These are phyloP conservation scores for Eidolon dupreanum DNA, from an alignment of 2,797 vertebrate species.

Conservation along the genomic window DNA sequence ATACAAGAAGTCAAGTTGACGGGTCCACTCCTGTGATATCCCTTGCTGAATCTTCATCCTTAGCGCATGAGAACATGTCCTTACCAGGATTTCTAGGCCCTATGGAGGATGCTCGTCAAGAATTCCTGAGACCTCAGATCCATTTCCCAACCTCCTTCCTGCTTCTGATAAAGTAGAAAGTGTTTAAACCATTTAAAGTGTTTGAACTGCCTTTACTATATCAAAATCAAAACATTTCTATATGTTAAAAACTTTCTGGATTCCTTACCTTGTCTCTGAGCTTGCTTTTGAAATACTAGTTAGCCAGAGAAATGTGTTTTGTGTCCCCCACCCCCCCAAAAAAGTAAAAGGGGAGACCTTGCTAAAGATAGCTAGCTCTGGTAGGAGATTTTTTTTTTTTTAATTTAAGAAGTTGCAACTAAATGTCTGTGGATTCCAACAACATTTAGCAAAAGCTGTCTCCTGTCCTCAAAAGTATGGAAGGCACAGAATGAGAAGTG, in stretches of 20 bases:
- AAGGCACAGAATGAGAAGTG: neutral
- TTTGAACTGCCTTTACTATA: neutral
- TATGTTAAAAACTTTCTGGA: slow-evolving; percentile 51
- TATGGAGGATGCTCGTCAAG: neutral
- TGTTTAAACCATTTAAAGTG: neutral
- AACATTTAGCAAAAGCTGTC: slow-evolving; percentile 13
- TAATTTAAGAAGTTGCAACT: neutral
- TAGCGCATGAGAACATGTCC: neutral
- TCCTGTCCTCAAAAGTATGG: neutral
- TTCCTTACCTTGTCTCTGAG: slow-evolving; percentile 38
- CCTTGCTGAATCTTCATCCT: neutral
- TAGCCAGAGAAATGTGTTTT: slow-evolving; percentile 48
- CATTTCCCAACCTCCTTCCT: neutral
- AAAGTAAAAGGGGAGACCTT: slow-evolving; percentile 34
- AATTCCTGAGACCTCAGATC: neutral
- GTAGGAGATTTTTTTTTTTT: neutral
- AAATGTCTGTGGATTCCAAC: neutral
- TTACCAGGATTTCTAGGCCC: neutral
- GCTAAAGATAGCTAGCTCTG: slow-evolving; percentile 15
- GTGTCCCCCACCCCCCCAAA: neutral
- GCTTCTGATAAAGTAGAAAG: neutral
- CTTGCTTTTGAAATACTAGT: slow-evolving; percentile 61
- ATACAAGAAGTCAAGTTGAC: neutral
- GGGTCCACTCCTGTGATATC: too few relatives aligned
- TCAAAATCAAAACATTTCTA: slow-evolving; percentile 60